Evolutionary conservation across 2,888 invertebrate genomes (phyloP), one percentile per base, ranked within the genome.

Genomic region (Ophonus ardosiacus): DNA sequence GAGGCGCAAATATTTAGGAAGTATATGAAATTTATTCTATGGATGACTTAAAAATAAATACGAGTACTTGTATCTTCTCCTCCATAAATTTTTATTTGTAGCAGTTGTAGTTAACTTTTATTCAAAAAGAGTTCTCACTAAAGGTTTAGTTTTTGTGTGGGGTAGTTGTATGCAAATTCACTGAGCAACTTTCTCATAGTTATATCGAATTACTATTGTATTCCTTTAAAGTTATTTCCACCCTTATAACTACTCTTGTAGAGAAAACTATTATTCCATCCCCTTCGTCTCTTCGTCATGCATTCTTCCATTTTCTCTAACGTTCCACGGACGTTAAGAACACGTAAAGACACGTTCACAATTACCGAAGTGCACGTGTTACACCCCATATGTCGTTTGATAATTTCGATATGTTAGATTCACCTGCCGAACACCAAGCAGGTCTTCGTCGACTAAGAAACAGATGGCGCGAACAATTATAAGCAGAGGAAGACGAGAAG

Each of bases 381-480:
- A 76, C 83, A 83, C 83, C 83, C 83, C 83, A 83, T 83, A 83
- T 83, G 83, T 76, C 83, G 83, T 83, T 83, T 83, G 74, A 76
- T 83, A 83, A 83, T 83, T 76, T 74, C 74, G 74, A 83, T 83
- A 83, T 74, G 74, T 74, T 71, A 76, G 38, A 83, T 83, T 83
- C 83, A 83, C 83, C 83, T 83, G 83, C 83, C 57, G 18, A 10
- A 40, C 13, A 21, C n/a, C 10, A 21, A 65, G 56, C 74, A 21
- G 68, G 31, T 40, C 15, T n/a, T 40, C 61, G 43, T 31, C 5
- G 31, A 31, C 31, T 31, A 31, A 31, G 31, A 13, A 13, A 63
- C 83, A 83, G 83, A 83, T 83, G 83, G 74, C 40, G 59, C 38
- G 13, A 83, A 83, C 83, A 83, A 83, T 71, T 71, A 71, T 51